phyloP scores from a whole-genome alignment of 2,113 vertebrate genomes.

The Crocuta crocuta region DNA sequence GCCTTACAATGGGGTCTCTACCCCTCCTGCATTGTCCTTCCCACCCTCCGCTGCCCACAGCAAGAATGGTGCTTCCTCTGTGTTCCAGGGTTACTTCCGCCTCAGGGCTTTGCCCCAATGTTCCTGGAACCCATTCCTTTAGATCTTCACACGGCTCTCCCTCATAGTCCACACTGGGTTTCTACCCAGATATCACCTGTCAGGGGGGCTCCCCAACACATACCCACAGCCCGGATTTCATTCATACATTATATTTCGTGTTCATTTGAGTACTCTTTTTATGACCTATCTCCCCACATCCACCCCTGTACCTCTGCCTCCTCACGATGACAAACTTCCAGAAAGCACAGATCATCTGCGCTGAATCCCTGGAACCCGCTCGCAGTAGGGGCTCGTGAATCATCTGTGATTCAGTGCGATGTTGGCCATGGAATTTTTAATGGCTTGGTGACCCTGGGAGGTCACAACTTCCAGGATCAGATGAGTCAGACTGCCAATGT shows the following conservation, averaged over 20 bases:
- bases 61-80: not conserved
- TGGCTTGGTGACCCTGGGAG: not conserved
- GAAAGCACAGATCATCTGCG: not conserved
- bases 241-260: not conserved
- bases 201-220: not conserved
- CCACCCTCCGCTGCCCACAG: not conserved
- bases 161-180: not conserved
- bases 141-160: not conserved
- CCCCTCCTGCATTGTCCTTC: rapidly evolving
- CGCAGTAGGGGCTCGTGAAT: not conserved
- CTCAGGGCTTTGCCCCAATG: rapidly evolving
- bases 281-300: not conserved
- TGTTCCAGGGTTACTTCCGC: not conserved
- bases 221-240: not conserved
- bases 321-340: not conserved
- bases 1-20: not conserved
- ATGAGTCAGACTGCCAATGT: not conserved
- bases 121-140: not conserved
- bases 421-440: not conserved
- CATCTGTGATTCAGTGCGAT: not conserved
- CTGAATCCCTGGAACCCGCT: not conserved
- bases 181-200: not conserved
- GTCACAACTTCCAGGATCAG: not conserved
- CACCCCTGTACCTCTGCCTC: not conserved
- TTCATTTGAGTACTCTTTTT: not conserved